Evolutionary conservation across 2,888 invertebrate species (phyloP), one percentile per base, ranked within the genome.

Genomic region (Trichogramma evanescens): DNA sequence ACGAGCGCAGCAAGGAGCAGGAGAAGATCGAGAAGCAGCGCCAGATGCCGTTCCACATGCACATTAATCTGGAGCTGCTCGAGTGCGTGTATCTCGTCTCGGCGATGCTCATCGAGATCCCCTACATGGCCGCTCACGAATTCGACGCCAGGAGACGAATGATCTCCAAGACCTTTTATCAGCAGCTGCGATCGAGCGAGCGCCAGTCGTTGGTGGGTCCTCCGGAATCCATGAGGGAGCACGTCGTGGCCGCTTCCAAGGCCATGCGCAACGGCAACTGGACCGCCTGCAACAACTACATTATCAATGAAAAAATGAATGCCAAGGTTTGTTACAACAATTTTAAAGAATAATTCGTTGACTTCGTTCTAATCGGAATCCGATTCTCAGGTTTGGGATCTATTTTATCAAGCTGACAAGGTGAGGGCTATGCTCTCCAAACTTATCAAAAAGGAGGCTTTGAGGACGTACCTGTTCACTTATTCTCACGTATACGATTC

Each of bases 41-140:
- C 38, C 95, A 97, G 80, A 93, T 98, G 88, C 99, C 99, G 1
- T 99, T 98, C 87, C 99, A 99, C 78, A 98, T 98, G 95, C 99
- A 99, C 81, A 97, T 99, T 66, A 99, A 99, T 80, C 81, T 99
- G 73, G 99, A 99, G 76, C 82, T 99, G 62, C 83, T 99, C 54
- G 99, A 99, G 78, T 99, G 99, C 76, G 98, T 98, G 49, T 99
- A 99, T 74, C 82, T 99, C 59, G 97, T 98, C 26, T 97, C 97
- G 0, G 98, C 99, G 6, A 99, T 99, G 98, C 83, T 99, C 64
- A 91, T 98, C 64, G 99, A 99, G 81, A 97, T 99, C 65, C 98
- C 99, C 0, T 98, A 97, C 78, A 98, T 99, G 89, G 97, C 97
- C 5, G 97, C 96, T 9, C 97, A 98, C 71, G 99, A 99, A 79